These are phyloP conservation scores for Muschampia plurimacula DNA, from an alignment of 2,888 invertebrate genomes.

Conservation along the genomic window DNA sequence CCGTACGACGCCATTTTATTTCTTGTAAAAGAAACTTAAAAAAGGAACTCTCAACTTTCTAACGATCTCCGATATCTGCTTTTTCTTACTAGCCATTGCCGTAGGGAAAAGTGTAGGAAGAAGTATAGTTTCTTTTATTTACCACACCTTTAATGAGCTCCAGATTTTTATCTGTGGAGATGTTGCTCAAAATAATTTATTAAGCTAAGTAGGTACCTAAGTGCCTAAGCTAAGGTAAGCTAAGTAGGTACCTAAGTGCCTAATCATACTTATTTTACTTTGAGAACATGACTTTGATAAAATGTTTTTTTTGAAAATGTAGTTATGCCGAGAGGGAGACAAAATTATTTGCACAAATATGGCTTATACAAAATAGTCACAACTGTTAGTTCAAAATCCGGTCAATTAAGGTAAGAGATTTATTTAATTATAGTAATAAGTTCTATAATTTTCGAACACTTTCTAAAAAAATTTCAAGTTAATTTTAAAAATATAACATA, in stretches of 20 bases:
- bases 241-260: not conserved
- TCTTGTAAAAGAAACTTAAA: not conserved
- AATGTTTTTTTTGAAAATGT: not conserved
- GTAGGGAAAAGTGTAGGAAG: not conserved
- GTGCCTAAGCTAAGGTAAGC: no score
- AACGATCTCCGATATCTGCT: conserved; percentile 1
- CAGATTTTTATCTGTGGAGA: not conserved
- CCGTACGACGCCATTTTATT: not conserved
- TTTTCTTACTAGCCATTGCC: not conserved
- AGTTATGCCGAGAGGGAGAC: not conserved
- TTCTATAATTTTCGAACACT: no score
- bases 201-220: not conserved
- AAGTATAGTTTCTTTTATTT: not conserved
- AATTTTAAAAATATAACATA: no score
- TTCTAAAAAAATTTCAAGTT: no score
- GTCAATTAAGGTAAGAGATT: no score
- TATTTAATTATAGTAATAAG: no score
- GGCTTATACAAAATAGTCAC: no score
- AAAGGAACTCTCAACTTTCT: not conserved
- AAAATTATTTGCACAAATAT: no score
- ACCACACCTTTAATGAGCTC: conserved; percentile 8
- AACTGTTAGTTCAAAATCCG: no score
- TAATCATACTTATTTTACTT: not conserved
- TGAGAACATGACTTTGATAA: not conserved
- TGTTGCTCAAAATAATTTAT: conserved; percentile 3